Evolutionary conservation across 2,113 vertebrate species (phyloP).

Genomic region (Isichthys henryi): DNA sequence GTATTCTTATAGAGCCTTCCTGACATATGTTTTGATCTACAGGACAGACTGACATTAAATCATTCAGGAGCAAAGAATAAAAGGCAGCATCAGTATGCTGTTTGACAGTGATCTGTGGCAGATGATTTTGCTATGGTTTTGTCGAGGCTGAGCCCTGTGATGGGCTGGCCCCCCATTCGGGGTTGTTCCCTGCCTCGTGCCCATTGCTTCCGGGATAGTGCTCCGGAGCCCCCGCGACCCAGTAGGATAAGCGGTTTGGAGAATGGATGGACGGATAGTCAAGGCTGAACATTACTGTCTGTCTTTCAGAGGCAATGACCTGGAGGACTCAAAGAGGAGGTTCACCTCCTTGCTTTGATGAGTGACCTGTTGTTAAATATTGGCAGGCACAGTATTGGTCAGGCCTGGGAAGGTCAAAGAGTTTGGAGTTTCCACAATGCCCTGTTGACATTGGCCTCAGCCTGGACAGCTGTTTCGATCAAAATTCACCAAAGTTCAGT

Average conservation of each 20-base stretch:
- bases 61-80: background rate
- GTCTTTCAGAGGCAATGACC: background rate
- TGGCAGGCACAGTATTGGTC: constrained; percentile 27
- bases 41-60: background rate
- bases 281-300: background rate
- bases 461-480: background rate
- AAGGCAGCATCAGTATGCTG: background rate
- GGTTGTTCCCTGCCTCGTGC: too few species aligned
- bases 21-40: background rate
- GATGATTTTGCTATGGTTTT: background rate
- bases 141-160: too few species aligned
- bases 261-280: too few species aligned
- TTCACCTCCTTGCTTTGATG: constrained; percentile 22
- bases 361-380: constrained; percentile 28
- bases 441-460: background rate
- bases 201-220: too few species aligned
- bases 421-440: background rate
- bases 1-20: background rate
- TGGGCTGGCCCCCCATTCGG: too few species aligned
- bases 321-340: background rate
- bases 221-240: too few species aligned
- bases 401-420: background rate
- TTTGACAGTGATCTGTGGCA: background rate
- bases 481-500: background rate
- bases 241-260: too few species aligned